These are phyloP conservation scores for Propithecus deckenii DNA, from an alignment of 2,797 vertebrate species.

Conservation along the genomic window DNA sequence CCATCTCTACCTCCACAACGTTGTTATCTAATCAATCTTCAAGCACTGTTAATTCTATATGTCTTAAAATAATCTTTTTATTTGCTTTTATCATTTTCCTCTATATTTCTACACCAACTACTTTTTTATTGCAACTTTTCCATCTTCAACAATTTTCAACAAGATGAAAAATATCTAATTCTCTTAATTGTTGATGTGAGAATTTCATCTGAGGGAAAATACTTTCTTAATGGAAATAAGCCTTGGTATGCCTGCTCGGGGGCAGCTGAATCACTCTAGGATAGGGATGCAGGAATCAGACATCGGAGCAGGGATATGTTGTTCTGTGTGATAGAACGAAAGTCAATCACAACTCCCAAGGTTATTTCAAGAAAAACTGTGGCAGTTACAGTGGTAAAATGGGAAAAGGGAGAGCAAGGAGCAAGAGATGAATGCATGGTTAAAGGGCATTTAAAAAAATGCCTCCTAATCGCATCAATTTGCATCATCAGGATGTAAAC, in stretches of 20 bases:
- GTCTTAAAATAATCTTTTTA: not conserved
- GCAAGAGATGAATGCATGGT: not conserved
- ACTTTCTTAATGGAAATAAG: not conserved
- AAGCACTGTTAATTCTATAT: not conserved
- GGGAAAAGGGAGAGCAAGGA: not conserved
- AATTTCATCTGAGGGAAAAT: not conserved
- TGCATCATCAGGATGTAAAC: not conserved
- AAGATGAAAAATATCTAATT: not conserved
- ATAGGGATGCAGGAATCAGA: not conserved
- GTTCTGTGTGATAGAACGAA: not conserved
- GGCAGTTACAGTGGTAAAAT: not conserved
- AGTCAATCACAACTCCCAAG: not conserved
- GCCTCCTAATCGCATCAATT: not conserved
- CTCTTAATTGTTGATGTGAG: not conserved
- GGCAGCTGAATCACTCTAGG: not conserved
- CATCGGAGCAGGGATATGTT: not conserved
- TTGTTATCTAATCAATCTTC: not conserved
- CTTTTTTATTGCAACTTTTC: not conserved
- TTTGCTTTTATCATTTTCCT: not conserved
- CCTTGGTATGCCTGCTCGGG: not conserved
- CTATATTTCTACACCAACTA: not conserved
- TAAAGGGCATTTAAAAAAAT: not conserved
- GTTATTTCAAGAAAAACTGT: not conserved
- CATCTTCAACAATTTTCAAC: not conserved
- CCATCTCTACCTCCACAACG: not conserved